phyloP scores from a whole-genome alignment of 2,797 vertebrate species.

The Pangasius macronema region DNA sequence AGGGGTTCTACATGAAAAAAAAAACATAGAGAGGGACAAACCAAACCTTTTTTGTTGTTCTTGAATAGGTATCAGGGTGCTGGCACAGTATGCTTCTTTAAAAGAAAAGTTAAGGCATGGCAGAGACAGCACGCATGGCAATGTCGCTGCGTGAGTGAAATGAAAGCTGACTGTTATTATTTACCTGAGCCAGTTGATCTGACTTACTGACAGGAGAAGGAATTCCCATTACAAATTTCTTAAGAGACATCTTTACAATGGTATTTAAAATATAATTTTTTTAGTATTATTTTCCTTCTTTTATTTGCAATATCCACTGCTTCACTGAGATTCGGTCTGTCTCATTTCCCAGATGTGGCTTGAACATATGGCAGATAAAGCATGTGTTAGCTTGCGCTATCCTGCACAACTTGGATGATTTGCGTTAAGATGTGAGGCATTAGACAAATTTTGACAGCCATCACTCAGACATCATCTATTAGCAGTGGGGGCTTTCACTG shows the following conservation, averaged over 20 bases:
- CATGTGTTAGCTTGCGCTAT: neutral
- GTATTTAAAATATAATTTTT: neutral
- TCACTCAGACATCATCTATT: neutral
- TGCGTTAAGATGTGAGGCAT: neutral
- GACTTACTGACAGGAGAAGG: neutral
- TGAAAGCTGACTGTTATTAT: neutral
- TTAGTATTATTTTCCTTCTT: neutral
- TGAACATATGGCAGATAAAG: neutral
- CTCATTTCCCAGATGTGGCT: neutral
- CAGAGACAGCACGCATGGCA: too few relatives aligned
- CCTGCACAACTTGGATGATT: neutral
- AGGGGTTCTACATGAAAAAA: neutral
- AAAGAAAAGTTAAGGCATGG: too few relatives aligned
- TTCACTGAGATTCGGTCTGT: neutral
- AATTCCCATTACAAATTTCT: neutral
- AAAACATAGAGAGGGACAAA: neutral
- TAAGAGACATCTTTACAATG: neutral
- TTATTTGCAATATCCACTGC: neutral
- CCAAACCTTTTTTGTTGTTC: neutral
- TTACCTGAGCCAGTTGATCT: neutral
- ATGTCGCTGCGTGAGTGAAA: neutral
- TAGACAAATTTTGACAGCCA: conserved; percentile 1
- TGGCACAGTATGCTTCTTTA: too few relatives aligned
- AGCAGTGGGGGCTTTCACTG: neutral
- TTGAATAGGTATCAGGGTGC: too few relatives aligned